Base-by-base conservation (phyloP, 2,797 vertebrate species). In the Perodicticus potto region DNA sequence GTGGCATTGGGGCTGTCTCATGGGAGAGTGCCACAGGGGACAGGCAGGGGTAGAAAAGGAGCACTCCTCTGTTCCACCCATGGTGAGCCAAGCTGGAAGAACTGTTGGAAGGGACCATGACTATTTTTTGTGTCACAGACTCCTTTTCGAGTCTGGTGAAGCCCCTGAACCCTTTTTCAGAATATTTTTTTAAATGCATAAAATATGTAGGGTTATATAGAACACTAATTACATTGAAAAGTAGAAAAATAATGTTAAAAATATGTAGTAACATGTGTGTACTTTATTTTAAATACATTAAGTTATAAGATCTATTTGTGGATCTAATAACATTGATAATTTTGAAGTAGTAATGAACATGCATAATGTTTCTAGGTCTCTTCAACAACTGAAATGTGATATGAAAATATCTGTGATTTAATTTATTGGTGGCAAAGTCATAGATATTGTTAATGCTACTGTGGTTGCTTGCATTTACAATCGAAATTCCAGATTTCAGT, bases 251-350 rank as follows among this genome's bases (percentile, higher is more conserved):
- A 23, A 5, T 53, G 10, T 86, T 96, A 74, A 49, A 94, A 84
- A 77, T 40, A 20, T 53, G 16, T 34, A 67, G 45, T 49, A 32
- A 80, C 16, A 5, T 45, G 10, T 0, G 1, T 55, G 5, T 29
- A 63, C 57, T 88, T 80, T 72, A 23, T 59, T 86, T 92, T 83
- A 34, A 72, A 27, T 49, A 34, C 70, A 25, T 86, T n/a, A 69
- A 69, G 53, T 76, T 43, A 40, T 19, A 45, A 32, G 20, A 78
- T 61, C 25, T 72, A 53, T 69, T n/a, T 53, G 4, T 45, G 55
- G 67, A 12, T 59, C 59, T 88, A 16, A 29, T 73, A 29, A 25
- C 34, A 53, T 12, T 4, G 17, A 12, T 69, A 11, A 81, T 65
- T 86, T 89, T 9, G n/a, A 94, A 92, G 40, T 20, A 73, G 25